These are phyloP conservation scores for Discoglossus pictus DNA, from an alignment of 2,797 vertebrate genomes.

Conservation along the genomic window DNA sequence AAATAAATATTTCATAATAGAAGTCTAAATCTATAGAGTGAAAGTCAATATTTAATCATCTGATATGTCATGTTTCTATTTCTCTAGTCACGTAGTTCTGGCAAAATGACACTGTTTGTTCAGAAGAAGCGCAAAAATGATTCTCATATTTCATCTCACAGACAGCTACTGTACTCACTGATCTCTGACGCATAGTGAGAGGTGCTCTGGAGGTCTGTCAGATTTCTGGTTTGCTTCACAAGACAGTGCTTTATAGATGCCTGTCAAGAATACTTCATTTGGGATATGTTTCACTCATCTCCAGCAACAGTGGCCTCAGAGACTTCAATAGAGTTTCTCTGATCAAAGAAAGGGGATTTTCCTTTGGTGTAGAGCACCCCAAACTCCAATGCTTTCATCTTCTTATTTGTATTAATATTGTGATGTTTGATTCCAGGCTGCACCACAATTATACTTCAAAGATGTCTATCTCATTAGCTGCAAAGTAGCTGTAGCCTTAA, in stretches of 20 bases:
- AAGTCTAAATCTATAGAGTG: not conserved
- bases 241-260: constrained; percentile 42
- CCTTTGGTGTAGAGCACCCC: constrained; percentile 35
- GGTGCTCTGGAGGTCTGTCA: constrained; percentile 40
- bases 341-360: constrained; percentile 41
- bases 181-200: constrained; percentile 36
- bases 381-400: constrained; percentile 36
- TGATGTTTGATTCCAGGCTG: constrained; percentile 10
- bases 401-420: constrained; percentile 39
- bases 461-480: constrained; percentile 17
- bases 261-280: constrained; percentile 46
- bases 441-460: constrained; percentile 16
- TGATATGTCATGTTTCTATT: constrained; percentile 9
- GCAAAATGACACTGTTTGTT: constrained; percentile 27
- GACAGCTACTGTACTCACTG: constrained; percentile 42
- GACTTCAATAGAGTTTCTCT: constrained; percentile 34
- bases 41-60: not conserved
- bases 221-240: constrained; percentile 45
- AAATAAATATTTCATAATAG: not conserved
- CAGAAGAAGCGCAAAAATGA: constrained; percentile 14
- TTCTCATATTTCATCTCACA: constrained; percentile 42
- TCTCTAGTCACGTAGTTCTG: constrained; percentile 9
- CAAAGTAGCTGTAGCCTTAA: not conserved
- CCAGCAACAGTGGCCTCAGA: constrained; percentile 29
- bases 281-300: constrained; percentile 40